Conservation (phyloP, 2,888 invertebrate genomes). For the Poecilus cupreus region DNA sequence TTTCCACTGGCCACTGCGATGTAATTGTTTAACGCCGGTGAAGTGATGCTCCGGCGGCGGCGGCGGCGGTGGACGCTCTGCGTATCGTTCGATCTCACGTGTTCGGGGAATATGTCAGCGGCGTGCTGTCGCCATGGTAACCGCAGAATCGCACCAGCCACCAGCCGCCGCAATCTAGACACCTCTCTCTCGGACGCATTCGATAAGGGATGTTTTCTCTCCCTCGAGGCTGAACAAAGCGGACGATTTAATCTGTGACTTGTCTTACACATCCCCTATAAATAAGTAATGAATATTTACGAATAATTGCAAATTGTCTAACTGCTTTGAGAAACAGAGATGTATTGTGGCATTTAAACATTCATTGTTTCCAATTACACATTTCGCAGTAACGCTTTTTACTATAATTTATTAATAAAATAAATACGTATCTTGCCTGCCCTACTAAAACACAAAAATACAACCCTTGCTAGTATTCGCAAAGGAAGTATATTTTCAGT, state of each 20-base stretch:
- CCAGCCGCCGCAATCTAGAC: not conserved
- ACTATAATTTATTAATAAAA: too few species aligned
- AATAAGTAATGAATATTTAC: constrained; percentile 14
- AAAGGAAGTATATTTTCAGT: too few species aligned
- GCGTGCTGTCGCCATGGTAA: constrained; percentile 41
- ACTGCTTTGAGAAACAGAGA: too few species aligned
- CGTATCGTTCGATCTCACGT: constrained; percentile 34
- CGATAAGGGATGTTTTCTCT: not conserved
- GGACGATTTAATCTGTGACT: constrained; percentile 10
- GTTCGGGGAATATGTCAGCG: constrained; percentile 19
- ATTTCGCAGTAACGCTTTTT: too few species aligned
- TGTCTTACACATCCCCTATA: not conserved
- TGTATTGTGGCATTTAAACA: too few species aligned
- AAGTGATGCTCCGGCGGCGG: not conserved
- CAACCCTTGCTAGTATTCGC: too few species aligned
- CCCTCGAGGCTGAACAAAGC: not conserved
- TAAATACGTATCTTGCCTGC: too few species aligned
- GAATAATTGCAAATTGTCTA: too few species aligned
- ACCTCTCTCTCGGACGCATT: not conserved
- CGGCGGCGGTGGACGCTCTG: not conserved
- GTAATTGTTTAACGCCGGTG: constrained; percentile 21
- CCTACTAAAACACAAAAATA: too few species aligned
- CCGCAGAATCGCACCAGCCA: not conserved
- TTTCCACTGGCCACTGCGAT: constrained; percentile 8
- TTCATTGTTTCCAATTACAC: too few species aligned